phyloP scores from a whole-genome alignment of 2,888 invertebrate species.

The Ernsta delagoae region DNA sequence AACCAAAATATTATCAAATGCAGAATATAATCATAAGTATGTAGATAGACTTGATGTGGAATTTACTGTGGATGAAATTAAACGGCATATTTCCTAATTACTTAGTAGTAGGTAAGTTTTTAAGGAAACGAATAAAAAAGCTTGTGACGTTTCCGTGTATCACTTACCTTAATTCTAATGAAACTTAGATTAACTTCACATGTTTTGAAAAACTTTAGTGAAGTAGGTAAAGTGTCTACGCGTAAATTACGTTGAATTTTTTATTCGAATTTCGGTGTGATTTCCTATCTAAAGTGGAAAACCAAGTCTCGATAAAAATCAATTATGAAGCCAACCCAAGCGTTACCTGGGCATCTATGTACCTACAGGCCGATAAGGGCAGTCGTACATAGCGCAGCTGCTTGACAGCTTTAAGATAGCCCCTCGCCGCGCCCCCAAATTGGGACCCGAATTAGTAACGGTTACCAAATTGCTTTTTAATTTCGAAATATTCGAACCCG shows the following conservation, averaged over 20 bases:
- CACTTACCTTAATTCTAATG: too few relatives aligned
- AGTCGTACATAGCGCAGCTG: slow-evolving; percentile 73
- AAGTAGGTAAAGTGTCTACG: too few relatives aligned
- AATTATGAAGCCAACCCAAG: slow-evolving; percentile 3
- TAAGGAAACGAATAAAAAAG: too few relatives aligned
- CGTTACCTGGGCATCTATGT: slow-evolving; percentile 45
- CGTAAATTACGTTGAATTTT: not conserved
- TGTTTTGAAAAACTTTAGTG: too few relatives aligned
- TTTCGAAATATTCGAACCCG: slow-evolving; percentile 69
- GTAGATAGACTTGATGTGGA: too few relatives aligned
- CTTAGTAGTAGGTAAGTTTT: too few relatives aligned
- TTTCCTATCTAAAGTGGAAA: slow-evolving; percentile 5
- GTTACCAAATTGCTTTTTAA: slow-evolving; percentile 78
- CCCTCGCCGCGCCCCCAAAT: slow-evolving; percentile 62
- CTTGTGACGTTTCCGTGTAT: too few relatives aligned
- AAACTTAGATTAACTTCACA: too few relatives aligned
- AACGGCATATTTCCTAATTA: too few relatives aligned
- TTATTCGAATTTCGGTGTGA: not conserved
- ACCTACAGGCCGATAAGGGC: slow-evolving; percentile 61
- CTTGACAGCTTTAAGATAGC: slow-evolving; percentile 71
- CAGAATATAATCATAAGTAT: too few relatives aligned
- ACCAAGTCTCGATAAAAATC: slow-evolving; percentile 5
- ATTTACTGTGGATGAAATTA: too few relatives aligned
- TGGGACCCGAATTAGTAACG: slow-evolving; percentile 82
- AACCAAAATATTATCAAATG: too few relatives aligned